phyloP scores from a whole-genome alignment of 2,888 invertebrate species.

The Siphlonurus alternatus region DNA sequence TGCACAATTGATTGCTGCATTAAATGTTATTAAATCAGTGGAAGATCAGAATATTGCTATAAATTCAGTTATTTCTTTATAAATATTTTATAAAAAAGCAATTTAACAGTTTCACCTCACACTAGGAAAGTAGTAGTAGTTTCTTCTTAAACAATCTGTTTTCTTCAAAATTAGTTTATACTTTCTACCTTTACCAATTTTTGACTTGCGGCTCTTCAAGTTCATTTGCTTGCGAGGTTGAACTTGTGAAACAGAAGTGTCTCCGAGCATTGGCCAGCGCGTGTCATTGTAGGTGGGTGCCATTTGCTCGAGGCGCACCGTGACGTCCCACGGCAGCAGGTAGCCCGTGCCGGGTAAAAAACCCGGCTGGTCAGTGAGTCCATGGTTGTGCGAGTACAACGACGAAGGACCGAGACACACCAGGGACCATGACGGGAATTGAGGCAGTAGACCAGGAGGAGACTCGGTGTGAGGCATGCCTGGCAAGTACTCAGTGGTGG shows the following conservation, averaged over 20 bases:
- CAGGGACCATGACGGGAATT: slow-evolving; percentile 81
- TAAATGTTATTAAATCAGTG: no score
- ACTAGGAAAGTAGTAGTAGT: neutral
- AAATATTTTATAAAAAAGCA: no score
- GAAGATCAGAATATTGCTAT: no score
- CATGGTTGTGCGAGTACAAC: slow-evolving; percentile 74
- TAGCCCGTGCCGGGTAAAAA: slow-evolving; percentile 80
- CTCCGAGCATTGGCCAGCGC: neutral
- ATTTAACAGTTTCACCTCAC: no score
- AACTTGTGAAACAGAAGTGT: neutral
- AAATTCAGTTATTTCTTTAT: no score
- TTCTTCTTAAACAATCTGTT: neutral
- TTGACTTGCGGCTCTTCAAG: neutral
- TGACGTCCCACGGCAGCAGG: slow-evolving; percentile 85
- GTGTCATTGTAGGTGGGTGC: slow-evolving; percentile 10
- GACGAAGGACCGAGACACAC: slow-evolving; percentile 80
- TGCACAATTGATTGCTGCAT: no score
- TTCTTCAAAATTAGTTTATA: neutral
- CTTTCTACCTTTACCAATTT: neutral
- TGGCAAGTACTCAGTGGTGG: slow-evolving; percentile 79
- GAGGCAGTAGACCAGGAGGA: slow-evolving; percentile 55
- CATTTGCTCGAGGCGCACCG: slow-evolving; percentile 34
- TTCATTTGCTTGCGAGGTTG: neutral
- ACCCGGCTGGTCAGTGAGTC: slow-evolving; percentile 79
- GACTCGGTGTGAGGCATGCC: slow-evolving; percentile 76